phyloP scores from a whole-genome alignment of 2,113 vertebrate genomes.

The Thermophis baileyi region DNA sequence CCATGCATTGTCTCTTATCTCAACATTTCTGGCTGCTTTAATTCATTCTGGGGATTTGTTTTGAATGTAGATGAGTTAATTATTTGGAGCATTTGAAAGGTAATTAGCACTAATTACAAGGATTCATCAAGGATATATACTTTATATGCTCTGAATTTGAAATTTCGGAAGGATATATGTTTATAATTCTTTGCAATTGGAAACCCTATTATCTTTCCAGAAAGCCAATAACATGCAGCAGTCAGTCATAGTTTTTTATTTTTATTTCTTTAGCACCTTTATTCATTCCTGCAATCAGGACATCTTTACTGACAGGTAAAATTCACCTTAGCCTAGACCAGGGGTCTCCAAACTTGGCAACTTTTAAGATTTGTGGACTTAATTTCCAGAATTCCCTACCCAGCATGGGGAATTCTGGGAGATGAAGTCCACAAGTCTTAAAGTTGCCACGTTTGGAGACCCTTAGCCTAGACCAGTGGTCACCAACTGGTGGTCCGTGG shows the following conservation, averaged over 20 bases:
- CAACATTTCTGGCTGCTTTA: conserved; percentile 19
- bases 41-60: conserved; percentile 9
- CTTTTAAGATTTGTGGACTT: no score
- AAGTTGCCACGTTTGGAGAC: no score
- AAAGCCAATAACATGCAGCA: neutral
- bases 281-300: neutral
- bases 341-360: no score
- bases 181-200: conserved; percentile 1
- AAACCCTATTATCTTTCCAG: neutral
- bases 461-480: no score
- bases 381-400: no score
- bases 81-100: neutral
- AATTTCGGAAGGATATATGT: neutral
- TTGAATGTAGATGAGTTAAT: conserved; percentile 26
- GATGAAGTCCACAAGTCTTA: no score
- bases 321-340: neutral
- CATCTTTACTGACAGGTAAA: no score
- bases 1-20: conserved; percentile 26
- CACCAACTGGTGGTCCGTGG: no score
- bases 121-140: neutral
- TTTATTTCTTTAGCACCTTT: neutral
- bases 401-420: no score
- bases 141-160: neutral
- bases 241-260: neutral
- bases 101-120: conserved; percentile 46